Conservation (phyloP, 1,140 invertebrate species). For the Formica selysi region DNA sequence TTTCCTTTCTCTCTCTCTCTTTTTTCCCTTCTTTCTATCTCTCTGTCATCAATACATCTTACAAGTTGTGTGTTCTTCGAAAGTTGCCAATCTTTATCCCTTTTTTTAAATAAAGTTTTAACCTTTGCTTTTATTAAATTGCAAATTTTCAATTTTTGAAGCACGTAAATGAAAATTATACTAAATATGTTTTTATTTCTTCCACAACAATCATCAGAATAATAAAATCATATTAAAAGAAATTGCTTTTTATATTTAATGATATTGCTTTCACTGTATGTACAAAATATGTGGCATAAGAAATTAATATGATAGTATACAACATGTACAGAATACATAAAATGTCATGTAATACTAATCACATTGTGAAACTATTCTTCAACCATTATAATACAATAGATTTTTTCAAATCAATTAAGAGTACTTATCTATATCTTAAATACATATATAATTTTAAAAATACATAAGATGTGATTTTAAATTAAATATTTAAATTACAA, state of each 20-base stretch:
- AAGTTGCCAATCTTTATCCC: background rate
- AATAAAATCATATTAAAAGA: background rate
- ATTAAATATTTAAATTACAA: no score
- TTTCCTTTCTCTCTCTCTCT: background rate
- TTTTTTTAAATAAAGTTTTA: background rate
- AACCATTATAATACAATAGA: background rate
- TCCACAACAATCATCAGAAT: background rate
- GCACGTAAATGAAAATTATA: background rate
- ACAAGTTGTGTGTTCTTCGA: background rate
- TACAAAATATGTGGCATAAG: conserved; percentile 1
- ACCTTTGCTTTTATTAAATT: background rate
- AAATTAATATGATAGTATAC: conserved; percentile 16
- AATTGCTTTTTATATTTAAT: conserved; percentile 39
- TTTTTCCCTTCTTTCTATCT: background rate
- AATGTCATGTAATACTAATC: background rate
- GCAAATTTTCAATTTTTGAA: background rate
- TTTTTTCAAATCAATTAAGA: background rate
- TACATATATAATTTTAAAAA: background rate
- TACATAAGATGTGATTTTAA: no score
- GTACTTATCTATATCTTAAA: background rate
- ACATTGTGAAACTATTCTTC: background rate
- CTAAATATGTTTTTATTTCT: background rate
- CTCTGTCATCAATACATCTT: background rate
- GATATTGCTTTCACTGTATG: background rate
- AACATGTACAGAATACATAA: conserved; percentile 13